phyloP scores from a whole-genome alignment of 2,888 invertebrate genomes.

The Phalera bucephala region DNA sequence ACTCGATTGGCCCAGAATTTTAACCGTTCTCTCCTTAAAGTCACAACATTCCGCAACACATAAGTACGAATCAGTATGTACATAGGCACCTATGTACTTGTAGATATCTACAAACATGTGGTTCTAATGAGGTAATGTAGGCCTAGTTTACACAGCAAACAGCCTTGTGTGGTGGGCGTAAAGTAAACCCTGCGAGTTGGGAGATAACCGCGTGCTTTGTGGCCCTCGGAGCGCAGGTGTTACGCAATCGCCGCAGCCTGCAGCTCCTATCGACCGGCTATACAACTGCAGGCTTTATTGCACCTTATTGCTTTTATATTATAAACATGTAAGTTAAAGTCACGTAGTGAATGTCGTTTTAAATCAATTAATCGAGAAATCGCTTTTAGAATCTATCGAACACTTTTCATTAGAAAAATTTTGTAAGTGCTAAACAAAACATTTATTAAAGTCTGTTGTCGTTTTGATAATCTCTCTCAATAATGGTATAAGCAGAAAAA shows the following conservation, averaged over 20 bases:
- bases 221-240: constrained; percentile 52
- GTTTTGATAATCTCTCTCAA: no score
- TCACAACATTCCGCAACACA: background rate
- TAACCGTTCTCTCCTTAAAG: background rate
- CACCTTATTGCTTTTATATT: constrained; percentile 6
- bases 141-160: constrained; percentile 41
- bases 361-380: no score
- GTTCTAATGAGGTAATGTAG: constrained; percentile 19
- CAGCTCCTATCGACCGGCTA: constrained; percentile 60
- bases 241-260: constrained; percentile 58
- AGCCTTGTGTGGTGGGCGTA: constrained; percentile 48
- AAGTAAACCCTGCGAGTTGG: constrained; percentile 33
- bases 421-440: no score
- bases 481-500: no score
- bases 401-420: no score
- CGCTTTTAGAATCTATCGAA: no score
- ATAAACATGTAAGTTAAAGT: no score
- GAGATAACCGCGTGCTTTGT: constrained; percentile 13
- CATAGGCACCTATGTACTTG: background rate
- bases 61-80: no score
- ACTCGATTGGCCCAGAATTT: background rate
- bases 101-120: constrained; percentile 10
- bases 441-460: no score
- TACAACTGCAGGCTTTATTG: constrained; percentile 24
- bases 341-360: no score